Conservation (phyloP, 1,140 invertebrate species). For the Anoplophora glabripennis region DNA sequence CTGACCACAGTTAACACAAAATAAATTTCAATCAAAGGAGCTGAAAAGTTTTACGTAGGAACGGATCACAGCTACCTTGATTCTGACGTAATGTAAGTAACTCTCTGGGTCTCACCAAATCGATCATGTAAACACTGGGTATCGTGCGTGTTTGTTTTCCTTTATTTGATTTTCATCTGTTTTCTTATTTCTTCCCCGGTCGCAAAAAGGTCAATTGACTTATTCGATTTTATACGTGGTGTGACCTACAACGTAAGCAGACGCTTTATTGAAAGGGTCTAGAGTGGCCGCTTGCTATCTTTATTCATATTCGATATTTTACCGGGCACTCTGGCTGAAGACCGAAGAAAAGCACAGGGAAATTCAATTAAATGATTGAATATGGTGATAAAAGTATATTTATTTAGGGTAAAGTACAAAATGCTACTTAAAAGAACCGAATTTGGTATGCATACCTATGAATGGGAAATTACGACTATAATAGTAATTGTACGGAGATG, state of each 20-base stretch:
- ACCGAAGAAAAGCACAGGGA: background rate
- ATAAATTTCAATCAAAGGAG: too few relatives aligned
- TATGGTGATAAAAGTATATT: background rate
- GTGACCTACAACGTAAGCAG: background rate
- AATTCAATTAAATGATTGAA: background rate
- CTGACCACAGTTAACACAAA: too few relatives aligned
- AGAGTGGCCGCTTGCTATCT: background rate
- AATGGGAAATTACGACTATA: too few relatives aligned
- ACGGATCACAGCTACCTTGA: too few relatives aligned
- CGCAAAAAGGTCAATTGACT: conserved; percentile 4
- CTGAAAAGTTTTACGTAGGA: too few relatives aligned
- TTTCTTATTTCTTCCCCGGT: background rate
- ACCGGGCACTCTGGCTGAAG: too few relatives aligned
- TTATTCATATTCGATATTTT: background rate
- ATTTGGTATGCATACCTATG: too few relatives aligned
- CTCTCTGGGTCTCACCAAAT: background rate
- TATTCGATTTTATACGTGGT: background rate
- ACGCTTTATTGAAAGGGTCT: background rate
- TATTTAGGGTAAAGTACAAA: too few relatives aligned
- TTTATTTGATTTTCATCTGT: conserved; percentile 4
- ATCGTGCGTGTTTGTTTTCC: background rate
- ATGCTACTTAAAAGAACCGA: too few relatives aligned
- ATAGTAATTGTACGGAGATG: too few relatives aligned
- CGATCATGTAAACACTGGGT: background rate
- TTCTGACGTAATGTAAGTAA: too few relatives aligned